These are phyloP conservation scores for Callocephalon fimbriatum DNA, from an alignment of 2,113 vertebrate genomes.

Conservation along the genomic window DNA sequence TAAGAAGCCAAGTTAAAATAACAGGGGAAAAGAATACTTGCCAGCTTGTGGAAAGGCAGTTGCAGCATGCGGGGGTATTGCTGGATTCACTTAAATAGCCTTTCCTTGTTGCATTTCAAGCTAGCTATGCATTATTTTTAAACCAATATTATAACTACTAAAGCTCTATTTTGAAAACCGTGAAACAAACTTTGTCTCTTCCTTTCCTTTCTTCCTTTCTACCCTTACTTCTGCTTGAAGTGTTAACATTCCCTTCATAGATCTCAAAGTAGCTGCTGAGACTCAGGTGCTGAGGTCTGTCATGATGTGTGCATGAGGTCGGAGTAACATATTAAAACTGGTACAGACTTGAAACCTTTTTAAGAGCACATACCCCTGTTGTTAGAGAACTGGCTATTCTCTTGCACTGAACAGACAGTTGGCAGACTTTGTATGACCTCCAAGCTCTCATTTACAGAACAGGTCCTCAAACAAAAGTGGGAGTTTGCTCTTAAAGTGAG, in stretches of 20 bases:
- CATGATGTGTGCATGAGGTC: neutral
- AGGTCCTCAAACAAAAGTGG: neutral
- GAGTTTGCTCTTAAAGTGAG: neutral
- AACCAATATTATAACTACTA: slow-evolving; percentile 15
- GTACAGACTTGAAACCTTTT: neutral
- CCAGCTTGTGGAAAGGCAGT: no score
- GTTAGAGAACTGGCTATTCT: neutral
- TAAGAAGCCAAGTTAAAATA: no score
- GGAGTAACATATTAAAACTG: neutral
- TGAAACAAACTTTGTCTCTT: slow-evolving; percentile 40
- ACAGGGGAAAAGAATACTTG: no score
- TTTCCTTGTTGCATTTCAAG: slow-evolving; percentile 60
- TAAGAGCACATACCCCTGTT: neutral
- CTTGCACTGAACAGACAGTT: neutral
- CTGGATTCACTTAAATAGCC: slow-evolving; percentile 57
- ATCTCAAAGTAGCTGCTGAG: neutral
- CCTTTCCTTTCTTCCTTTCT: slow-evolving; percentile 19
- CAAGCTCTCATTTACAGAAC: neutral
- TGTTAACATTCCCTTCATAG: neutral
- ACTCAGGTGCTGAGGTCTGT: neutral
- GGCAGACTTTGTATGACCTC: neutral
- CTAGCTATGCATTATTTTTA: slow-evolving; percentile 52
- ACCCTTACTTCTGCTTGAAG: neutral
- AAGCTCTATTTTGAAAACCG: slow-evolving; percentile 31
- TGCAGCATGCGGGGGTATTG: no score